phyloP scores from a whole-genome alignment of 2,113 vertebrate species.

The Syngnathus typhle region DNA sequence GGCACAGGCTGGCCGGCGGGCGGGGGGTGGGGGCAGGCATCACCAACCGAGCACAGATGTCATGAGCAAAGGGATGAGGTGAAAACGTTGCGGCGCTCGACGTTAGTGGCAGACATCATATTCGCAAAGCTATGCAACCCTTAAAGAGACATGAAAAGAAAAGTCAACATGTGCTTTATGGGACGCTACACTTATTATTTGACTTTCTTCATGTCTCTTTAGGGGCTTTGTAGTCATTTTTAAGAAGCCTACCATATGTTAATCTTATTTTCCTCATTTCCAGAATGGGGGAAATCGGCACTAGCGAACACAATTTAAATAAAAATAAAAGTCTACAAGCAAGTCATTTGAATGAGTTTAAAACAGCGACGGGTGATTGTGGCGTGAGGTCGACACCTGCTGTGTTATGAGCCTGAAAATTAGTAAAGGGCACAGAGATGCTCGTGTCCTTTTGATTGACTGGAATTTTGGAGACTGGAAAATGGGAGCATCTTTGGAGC shows the following conservation, averaged over 20 bases:
- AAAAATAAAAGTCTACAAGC: neutral
- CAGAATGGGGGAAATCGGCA: neutral
- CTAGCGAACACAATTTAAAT: neutral
- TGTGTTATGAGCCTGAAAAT: neutral
- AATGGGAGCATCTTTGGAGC: neutral
- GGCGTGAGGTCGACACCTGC: no score
- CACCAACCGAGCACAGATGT: conserved; percentile 51
- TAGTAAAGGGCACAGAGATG: neutral
- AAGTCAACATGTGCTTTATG: neutral
- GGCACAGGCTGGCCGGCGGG: conserved; percentile 63
- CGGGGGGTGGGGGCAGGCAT: conserved; percentile 70
- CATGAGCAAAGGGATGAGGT: conserved; percentile 28
- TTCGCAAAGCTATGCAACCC: conserved; percentile 8
- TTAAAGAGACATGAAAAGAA: neutral
- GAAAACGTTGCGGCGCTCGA: conserved; percentile 11
- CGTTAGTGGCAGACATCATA: conserved; percentile 46
- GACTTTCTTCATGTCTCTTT: neutral
- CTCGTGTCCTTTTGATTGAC: neutral
- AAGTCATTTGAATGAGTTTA: neutral
- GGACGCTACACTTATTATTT: neutral
- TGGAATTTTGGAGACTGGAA: neutral
- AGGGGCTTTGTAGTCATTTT: neutral
- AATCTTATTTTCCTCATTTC: neutral
- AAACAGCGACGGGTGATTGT: neutral
- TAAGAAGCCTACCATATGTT: neutral